Evolutionary conservation across 2,113 vertebrate species (phyloP).

Genomic region (Aptenodytes forsteri): DNA sequence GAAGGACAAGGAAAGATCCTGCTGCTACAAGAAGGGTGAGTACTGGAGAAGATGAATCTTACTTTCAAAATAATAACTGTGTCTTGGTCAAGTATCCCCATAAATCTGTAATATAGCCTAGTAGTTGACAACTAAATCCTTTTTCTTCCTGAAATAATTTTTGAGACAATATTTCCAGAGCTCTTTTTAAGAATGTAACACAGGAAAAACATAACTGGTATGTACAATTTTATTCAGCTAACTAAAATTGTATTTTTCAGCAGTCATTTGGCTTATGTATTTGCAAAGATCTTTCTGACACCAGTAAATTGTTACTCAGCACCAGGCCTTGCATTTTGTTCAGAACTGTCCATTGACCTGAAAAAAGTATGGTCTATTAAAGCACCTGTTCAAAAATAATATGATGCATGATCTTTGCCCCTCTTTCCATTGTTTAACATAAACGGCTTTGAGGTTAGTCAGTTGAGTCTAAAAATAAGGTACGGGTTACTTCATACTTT

Average conservation of each 20-base stretch:
- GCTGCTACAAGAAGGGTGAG: background rate
- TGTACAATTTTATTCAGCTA: background rate
- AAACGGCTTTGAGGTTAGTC: background rate
- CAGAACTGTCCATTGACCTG: background rate
- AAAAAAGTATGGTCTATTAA: background rate
- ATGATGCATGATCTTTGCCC: background rate
- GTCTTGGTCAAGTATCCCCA: background rate
- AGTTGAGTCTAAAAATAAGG: background rate
- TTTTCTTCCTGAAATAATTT: slow-evolving; percentile 4
- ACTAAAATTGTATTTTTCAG: background rate
- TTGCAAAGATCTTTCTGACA: background rate
- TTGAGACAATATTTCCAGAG: background rate
- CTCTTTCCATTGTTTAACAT: background rate
- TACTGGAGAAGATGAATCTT: slow-evolving; percentile 3
- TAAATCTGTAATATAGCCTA: slow-evolving; percentile 1
- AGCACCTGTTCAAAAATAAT: background rate
- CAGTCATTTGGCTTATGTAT: background rate
- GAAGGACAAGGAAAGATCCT: slow-evolving; percentile 1
- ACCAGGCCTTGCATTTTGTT: background rate
- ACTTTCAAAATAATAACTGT: slow-evolving; percentile 23
- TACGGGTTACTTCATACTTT: background rate
- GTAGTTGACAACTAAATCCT: background rate
- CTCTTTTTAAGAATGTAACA: background rate
- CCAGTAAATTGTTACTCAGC: background rate
- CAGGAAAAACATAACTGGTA: background rate